Base-by-base conservation (phyloP, 2,797 vertebrate species). In the Siniperca obscura region DNA sequence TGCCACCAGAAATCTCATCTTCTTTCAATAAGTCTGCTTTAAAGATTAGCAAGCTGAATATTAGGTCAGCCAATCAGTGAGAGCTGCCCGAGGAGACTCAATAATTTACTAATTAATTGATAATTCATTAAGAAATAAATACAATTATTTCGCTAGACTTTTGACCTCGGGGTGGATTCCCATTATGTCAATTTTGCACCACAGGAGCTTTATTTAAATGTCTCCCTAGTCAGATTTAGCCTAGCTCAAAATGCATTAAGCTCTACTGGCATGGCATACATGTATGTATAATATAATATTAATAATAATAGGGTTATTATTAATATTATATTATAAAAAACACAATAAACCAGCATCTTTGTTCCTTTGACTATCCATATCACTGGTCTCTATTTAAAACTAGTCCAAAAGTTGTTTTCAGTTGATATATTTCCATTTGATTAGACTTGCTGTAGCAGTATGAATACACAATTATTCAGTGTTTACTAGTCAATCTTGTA, bases 41-140 rank as follows among this genome's bases (percentile, higher is more conserved):
- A 73, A 53, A 84, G 76, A 76, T 81, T 74, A 76, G 30, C 59
- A 73, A 42, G 72, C 11, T 66, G 70, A 61, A 81, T 88, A 87
- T 70, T 77, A 81, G 86, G 80, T 91, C 90, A 85, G 61, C 57
- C 74, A 82, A 81, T 90, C 69, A 79, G 81, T 0, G 36, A 34
- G 4, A 38, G 76, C 56, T 17, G 86, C 84, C 87, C 0, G 74
- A 81, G 85, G 87, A 87, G 34, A 38, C 66, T 67, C 40, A 30
- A 57, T 82, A 34, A 83, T 87, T 87, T 46, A 73, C 84, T 81
- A 86, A 90, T 91, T 91, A 88, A 89, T 87, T 86, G 78, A 77
- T 89, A 78, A 84, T 78, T 87, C 53, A 85, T 90, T 77, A 83
- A 62, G 81, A 85, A 85, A 89, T 74, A 86, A 90, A 85, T 88